Evolutionary conservation across 2,888 invertebrate genomes (phyloP), one percentile per base, ranked within the genome.

Genomic region (Eupithecia vulgata): DNA sequence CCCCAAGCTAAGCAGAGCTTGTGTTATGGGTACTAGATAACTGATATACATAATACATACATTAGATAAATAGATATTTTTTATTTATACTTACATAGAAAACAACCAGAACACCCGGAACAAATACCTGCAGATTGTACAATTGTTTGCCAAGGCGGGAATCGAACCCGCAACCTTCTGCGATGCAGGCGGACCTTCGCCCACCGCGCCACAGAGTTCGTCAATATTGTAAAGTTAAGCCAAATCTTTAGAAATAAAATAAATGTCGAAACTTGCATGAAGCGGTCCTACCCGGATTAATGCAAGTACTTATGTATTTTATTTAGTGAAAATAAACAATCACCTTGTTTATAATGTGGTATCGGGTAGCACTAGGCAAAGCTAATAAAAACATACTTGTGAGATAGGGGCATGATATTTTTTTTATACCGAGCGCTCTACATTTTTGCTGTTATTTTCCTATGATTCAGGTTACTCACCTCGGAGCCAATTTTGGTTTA

Each of bases 341-440:
- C 12, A 13, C 12, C 1, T 52, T 21, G 52, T 25, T 25, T 25
- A 25, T 21, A 25, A 25, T 5, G 25, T 25, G 25, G 57, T 25
- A 57, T 57, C 57, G 57, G 25, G 12, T 57, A 57, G 13, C 12
- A 13, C 21, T 13, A 57, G 52, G 52, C 21, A 52, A 52, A 52
- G 52, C 52, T 52, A 57, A 25, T 57, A 25, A 21, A 52, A 57
- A 57, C 57, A 25, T 21, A 52, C 57, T 57, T 25, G 57, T 57
- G 52, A 25, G 21, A 57, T 57, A 57, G 57, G 57, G 57, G 57
- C 57, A 57, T 25, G 57, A 25, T 57, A 57, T 57, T 57, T 25
- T 30, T 45, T 57, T 57, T 57, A 21, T 52, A 52, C 52, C 12
- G 21, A 52, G 21, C 5, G 57, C 57, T 57, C 57, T 57, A 57